Base-by-base conservation (phyloP, 2,113 vertebrate species). In the Candoia aspera region DNA sequence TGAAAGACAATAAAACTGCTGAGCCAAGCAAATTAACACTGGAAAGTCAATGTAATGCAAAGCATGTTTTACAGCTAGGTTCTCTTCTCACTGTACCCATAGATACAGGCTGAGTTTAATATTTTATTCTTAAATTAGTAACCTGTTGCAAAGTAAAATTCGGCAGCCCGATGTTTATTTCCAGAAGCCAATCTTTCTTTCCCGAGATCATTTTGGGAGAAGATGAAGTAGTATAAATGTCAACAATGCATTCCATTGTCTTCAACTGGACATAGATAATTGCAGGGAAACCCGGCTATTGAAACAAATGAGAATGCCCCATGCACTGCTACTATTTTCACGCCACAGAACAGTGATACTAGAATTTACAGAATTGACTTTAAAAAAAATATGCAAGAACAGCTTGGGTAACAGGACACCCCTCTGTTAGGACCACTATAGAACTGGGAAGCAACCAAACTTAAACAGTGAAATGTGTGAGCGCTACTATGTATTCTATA, bases 1-100 rank as follows among this genome's bases (percentile, higher is more conserved):
- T 93, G 64, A 91, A 93, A 89, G 62, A 84, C 29, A 57, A 84
- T 53, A 90, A 93, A 91, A 68, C 33, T n/a, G 10, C 49, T 92
- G 88, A 90, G 19, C 58, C 49, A 90, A 73, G 88, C 84, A 86
- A 79, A 33, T 46, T 60, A 94, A 90, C 10, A 21, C 68, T 42
- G 53, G 23, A 49, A 37, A 95, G 12, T 64, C 87, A 55, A 59
- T 92, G 59, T 64, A 55, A 21, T 86, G 23, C 24, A 86, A 79
- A 54, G 46, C 58, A 12, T 37, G n/a, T 68, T 93, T 93, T 91
- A 19, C 21, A 83, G 2, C 57, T 88, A 46, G 17, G 42, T 87
- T 60, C 84, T 54, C 8, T 57, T 90, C 42, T n/a, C n/a, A n/a
- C n/a, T n/a, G n/a, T n/a, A 87, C 54, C 83, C 54, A 87, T 42